phyloP scores from a whole-genome alignment of 2,888 invertebrate species.

The Spilosoma lubricipeda region DNA sequence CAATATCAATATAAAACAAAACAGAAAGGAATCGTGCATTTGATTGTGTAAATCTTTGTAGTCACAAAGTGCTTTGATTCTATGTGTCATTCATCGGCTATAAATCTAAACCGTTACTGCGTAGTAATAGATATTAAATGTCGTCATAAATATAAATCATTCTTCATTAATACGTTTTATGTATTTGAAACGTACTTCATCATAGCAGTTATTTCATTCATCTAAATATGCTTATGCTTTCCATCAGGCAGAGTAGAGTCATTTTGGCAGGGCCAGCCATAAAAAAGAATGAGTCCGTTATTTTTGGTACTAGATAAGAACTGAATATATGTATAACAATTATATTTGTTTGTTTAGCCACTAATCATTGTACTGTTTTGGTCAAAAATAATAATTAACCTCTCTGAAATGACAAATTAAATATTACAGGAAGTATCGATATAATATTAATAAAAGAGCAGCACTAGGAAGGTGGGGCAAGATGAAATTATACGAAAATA shows the following conservation, averaged over 20 bases:
- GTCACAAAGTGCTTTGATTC: slow-evolving; percentile 24
- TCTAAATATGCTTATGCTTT: no score
- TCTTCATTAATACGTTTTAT: slow-evolving; percentile 19
- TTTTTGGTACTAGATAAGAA: neutral
- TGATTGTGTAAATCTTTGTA: slow-evolving; percentile 38
- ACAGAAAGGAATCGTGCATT: slow-evolving; percentile 28
- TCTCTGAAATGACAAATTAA: neutral
- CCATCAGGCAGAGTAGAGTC: no score
- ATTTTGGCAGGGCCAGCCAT: no score
- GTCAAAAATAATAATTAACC: neutral
- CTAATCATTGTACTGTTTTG: neutral
- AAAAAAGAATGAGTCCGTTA: neutral
- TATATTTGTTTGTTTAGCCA: neutral
- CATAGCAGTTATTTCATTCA: slow-evolving; percentile 3
- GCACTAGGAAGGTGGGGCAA: slow-evolving; percentile 73
- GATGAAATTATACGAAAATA: slow-evolving; percentile 85
- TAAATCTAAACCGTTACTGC: slow-evolving; percentile 18
- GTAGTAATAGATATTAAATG: slow-evolving; percentile 21
- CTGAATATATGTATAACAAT: neutral
- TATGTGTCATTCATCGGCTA: slow-evolving; percentile 18
- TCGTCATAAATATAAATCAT: slow-evolving; percentile 25
- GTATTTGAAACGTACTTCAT: slow-evolving; percentile 11
- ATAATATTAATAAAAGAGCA: slow-evolving; percentile 51
- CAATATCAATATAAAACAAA: slow-evolving; percentile 37
- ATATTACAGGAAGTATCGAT: slow-evolving; percentile 34